Evolutionary conservation across 1,140 invertebrate species (phyloP).

Genomic region (Samia ricini): DNA sequence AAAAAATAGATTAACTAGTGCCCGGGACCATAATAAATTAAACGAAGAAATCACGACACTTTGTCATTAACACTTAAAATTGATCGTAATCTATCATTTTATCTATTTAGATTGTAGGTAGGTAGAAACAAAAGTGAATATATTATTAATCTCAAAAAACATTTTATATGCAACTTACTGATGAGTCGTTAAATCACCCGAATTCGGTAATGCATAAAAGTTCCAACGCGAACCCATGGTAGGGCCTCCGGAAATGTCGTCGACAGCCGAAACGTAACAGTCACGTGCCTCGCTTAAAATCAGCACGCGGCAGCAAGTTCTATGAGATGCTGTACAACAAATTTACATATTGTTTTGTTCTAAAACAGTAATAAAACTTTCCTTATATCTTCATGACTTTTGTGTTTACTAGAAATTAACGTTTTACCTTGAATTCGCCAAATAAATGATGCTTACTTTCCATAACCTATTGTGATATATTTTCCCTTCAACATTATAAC

Average conservation of each 20-base stretch:
- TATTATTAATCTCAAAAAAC: too few species aligned
- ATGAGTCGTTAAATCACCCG: too few species aligned
- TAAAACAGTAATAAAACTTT: slow-evolving; percentile 1
- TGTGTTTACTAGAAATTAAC: background rate
- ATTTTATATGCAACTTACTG: too few species aligned
- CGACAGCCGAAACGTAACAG: background rate
- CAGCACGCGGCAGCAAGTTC: background rate
- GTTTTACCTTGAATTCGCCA: background rate
- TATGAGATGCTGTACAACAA: background rate
- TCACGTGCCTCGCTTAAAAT: background rate
- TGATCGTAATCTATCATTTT: too few species aligned
- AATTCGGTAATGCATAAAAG: background rate
- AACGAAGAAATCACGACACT: too few species aligned
- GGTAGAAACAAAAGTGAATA: too few species aligned
- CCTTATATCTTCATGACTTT: background rate
- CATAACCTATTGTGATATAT: too few species aligned
- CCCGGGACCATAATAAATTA: too few species aligned
- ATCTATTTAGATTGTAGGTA: too few species aligned
- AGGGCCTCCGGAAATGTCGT: background rate
- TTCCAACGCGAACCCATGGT: background rate
- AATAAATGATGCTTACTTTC: background rate
- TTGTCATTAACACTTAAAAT: too few species aligned
- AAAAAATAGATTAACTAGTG: too few species aligned
- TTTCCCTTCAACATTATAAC: too few species aligned
- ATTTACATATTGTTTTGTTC: slow-evolving; percentile 1